phyloP scores from a whole-genome alignment of 1,140 invertebrate genomes.

The Branchinecta lynchi region DNA sequence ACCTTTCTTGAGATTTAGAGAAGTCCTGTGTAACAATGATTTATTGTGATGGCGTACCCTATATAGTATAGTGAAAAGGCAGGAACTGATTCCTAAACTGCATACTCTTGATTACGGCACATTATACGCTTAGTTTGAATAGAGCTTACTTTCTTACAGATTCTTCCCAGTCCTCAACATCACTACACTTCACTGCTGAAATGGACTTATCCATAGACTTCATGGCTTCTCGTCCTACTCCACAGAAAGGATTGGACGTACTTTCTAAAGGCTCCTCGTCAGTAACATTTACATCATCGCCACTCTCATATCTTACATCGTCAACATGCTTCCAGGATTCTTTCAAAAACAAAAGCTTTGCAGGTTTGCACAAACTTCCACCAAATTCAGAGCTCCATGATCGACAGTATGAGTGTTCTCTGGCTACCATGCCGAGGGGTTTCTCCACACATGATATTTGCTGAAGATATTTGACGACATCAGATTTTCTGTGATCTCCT shows the following conservation, averaged over 20 bases:
- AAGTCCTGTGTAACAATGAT: too few relatives aligned
- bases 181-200: neutral
- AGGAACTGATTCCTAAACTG: too few relatives aligned
- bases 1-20: too few relatives aligned
- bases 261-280: neutral
- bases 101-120: too few relatives aligned
- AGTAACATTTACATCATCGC: neutral
- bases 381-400: neutral
- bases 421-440: neutral
- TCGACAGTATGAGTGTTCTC: neutral
- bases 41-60: too few relatives aligned
- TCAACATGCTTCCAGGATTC: neutral
- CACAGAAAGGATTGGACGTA: neutral
- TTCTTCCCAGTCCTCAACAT: neutral
- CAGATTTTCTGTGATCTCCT: neutral
- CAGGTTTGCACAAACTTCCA: neutral
- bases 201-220: neutral
- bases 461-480: neutral
- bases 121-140: neutral
- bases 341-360: conserved; percentile 10
- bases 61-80: too few relatives aligned
- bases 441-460: neutral
- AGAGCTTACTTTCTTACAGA: conserved; percentile 3
- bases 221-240: neutral
- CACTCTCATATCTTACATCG: neutral